Base-by-base conservation (phyloP, 2,888 invertebrate species). In the Theretra japonica region DNA sequence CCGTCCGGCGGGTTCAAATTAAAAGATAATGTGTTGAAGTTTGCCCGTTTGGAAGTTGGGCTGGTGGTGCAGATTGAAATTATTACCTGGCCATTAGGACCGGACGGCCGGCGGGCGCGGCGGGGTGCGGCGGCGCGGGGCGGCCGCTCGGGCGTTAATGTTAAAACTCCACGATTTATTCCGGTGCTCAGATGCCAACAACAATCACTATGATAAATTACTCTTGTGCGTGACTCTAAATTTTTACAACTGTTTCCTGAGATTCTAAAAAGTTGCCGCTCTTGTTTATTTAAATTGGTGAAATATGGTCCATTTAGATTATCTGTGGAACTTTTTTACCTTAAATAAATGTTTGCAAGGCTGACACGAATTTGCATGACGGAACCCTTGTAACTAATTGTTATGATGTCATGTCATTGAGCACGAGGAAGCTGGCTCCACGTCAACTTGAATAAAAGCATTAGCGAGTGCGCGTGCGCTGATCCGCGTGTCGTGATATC, bases 21-120 rank as follows among this genome's bases (percentile, higher is more conserved):
- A 90, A 91, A 91, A 92, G 89, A 88, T 91, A 91, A 93, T 88
- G 88, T 88, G 88, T 83, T 82, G 78, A 93, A 94, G 90, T 93
- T 94, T 81, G 87, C 83, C 84, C 88, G 82, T 92, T 93, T 81
- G 82, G 83, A 87, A 92, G 89, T 90, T 90, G 76, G 79, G 79
- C 79, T 79, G 83, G 85, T 79, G 86, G 82, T 90, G 85, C 90
- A 90, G 93, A 91, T 92, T 92, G 93, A 83, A 90, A 86, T 94
- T 90, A 93, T 93, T 92, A 91, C 93, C 93, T 92, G 92, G 85
- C 79, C 84, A 82, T 83, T 79, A 77, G 79, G 65, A 76, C 70
- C 79, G 77, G 77, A 74, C 75, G 75, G 78, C 75, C 74, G 71
- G 73, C 41, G 41, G 65, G 48, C 5, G 62, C 21, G 41, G 33